Evolutionary conservation across 2,113 vertebrate genomes (phyloP).

Genomic region (Clarias magur): DNA sequence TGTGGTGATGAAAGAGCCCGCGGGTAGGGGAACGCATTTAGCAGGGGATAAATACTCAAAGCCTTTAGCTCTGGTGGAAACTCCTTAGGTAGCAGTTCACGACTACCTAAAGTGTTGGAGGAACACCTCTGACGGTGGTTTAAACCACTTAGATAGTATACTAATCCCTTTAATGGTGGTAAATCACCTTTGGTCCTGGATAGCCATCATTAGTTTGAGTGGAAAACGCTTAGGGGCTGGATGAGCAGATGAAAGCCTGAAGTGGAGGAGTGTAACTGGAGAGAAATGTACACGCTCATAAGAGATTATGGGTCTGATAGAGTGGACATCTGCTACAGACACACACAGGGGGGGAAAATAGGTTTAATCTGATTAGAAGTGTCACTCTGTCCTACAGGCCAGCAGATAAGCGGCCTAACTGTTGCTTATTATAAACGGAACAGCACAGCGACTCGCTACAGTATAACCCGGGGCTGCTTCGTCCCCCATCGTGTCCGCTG

Average conservation of each 20-base stretch:
- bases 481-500: not conserved
- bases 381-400: constrained; percentile 11
- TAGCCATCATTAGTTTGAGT: not conserved
- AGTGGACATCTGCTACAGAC: not conserved
- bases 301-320: not conserved
- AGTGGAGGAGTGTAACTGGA: not conserved
- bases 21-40: not conserved
- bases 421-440: constrained; percentile 19
- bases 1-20: no score
- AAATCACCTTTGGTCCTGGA: not conserved
- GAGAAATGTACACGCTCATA: not conserved
- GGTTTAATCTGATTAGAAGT: constrained; percentile 42
- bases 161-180: not conserved
- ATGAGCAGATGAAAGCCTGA: not conserved
- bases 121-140: not conserved
- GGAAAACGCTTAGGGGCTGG: not conserved
- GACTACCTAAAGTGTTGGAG: not conserved
- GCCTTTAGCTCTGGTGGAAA: not conserved
- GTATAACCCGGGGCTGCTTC: not conserved
- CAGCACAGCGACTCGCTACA: not conserved
- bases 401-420: constrained; percentile 30
- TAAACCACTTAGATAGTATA: not conserved
- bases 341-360: not conserved
- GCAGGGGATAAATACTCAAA: not conserved
- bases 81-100: not conserved